Percentiles rank a stretch among this genome's conserved stretches.
Evolutionary conservation across 2,888 invertebrate species (phyloP).

Genomic region (Harmothoe impar): DNA sequence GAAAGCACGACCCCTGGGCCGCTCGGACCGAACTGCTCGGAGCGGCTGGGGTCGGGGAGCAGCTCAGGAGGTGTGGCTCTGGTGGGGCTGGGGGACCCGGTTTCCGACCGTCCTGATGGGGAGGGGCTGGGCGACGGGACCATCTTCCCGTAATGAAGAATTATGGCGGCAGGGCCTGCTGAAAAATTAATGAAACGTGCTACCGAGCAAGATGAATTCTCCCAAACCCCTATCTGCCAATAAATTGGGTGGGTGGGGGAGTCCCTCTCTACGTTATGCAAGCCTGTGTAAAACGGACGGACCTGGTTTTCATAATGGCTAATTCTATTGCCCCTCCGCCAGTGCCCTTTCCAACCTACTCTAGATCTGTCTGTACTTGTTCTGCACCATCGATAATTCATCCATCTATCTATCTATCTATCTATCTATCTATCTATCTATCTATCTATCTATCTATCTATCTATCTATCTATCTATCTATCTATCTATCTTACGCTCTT

Average conservation of each 20-base stretch:
- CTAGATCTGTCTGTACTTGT: not conserved
- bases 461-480: no score
- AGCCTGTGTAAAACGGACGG: not conserved
- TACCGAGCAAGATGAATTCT: constrained; percentile 50
- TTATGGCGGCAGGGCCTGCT: constrained; percentile 12
- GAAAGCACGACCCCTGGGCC: not conserved
- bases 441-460: no score
- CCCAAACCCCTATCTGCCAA: constrained; percentile 19
- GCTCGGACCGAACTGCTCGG: not conserved
- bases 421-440: no score
- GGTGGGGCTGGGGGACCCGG: not conserved
- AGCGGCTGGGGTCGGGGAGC: not conserved
- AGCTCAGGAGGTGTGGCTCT: not conserved
- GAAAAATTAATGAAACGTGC: constrained; percentile 57
- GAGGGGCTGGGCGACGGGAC: not conserved
- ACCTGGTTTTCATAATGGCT: not conserved
- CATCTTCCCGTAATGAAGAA: constrained; percentile 54
- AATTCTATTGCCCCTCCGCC: not conserved
- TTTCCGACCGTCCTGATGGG: not conserved
- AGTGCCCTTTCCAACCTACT: not conserved
- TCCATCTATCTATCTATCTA: no score
- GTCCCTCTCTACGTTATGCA: not conserved
- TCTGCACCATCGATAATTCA: not conserved
- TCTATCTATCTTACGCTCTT: no score
- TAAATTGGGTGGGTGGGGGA: constrained; percentile 26